phyloP scores from a whole-genome alignment of 2,797 vertebrate genomes.

The Xyrichtys novacula region DNA sequence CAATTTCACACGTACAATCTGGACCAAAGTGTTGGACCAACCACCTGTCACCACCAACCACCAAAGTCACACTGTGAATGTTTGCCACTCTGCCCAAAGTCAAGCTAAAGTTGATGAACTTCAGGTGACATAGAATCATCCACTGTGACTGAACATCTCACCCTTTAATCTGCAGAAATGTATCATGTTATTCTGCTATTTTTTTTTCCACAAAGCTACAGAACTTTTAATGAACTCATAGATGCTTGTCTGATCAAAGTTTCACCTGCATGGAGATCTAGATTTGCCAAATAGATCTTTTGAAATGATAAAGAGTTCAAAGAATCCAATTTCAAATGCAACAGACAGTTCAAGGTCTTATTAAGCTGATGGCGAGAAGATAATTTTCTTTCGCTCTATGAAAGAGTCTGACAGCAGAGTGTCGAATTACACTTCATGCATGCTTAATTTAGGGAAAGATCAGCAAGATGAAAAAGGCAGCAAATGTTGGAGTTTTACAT shows the following conservation, averaged over 20 bases:
- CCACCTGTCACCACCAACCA: too few relatives aligned
- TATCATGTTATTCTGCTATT: not conserved
- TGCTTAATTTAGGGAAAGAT: constrained; percentile 9
- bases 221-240: not conserved
- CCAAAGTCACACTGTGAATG: too few relatives aligned
- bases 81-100: too few relatives aligned
- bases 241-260: not conserved
- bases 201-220: not conserved
- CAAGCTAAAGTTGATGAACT: too few relatives aligned
- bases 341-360: constrained; percentile 1
- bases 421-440: not conserved
- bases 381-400: constrained; percentile 9
- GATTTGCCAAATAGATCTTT: not conserved
- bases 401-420: constrained; percentile 11
- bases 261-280: constrained; percentile 8
- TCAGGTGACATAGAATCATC: not conserved
- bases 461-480: constrained; percentile 13
- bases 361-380: constrained; percentile 7
- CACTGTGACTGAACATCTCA: not conserved
- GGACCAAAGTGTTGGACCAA: too few relatives aligned
- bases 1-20: too few relatives aligned
- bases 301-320: constrained; percentile 6
- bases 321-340: constrained; percentile 22
- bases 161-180: constrained; percentile 1
- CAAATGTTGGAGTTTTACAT: not conserved